These are phyloP conservation scores for Aldabrachelys gigantea DNA, from an alignment of 2,113 vertebrate genomes.

Conservation along the genomic window DNA sequence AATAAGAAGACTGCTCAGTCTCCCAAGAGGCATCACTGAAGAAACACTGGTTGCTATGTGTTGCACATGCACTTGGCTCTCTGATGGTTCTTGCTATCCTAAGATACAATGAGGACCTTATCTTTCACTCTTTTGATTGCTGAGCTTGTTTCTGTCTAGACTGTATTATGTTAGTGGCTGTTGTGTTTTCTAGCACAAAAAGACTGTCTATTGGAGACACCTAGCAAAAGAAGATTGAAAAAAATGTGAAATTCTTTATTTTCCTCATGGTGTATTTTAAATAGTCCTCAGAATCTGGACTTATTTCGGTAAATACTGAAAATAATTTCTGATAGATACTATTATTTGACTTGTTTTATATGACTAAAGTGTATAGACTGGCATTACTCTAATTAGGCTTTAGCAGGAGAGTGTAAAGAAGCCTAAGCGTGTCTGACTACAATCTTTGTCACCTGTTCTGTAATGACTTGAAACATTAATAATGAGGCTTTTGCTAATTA, in stretches of 20 bases:
- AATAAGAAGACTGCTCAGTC: neutral
- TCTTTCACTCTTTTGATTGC: neutral
- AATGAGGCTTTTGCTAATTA: constrained; percentile 1
- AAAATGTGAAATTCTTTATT: neutral
- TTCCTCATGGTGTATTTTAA: neutral
- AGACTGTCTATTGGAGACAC: neutral
- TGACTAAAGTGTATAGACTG: neutral
- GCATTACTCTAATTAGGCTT: constrained; percentile 28
- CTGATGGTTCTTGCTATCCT: neutral
- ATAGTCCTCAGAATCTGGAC: neutral
- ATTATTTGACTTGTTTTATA: neutral
- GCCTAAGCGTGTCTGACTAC: neutral
- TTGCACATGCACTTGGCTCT: neutral
- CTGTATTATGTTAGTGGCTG: accelerated
- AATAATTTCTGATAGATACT: neutral
- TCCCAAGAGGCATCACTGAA: neutral
- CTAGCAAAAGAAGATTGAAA: neutral
- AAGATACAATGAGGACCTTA: neutral
- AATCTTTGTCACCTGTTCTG: constrained; percentile 1
- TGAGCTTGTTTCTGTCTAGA: neutral
- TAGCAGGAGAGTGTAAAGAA: neutral
- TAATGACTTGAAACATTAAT: constrained; percentile 16
- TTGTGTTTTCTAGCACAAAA: neutral
- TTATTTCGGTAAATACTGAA: neutral
- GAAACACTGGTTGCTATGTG: neutral